Percentiles rank a stretch among this genome's conserved stretches.
These are phyloP conservation scores for Dinocampus coccinellae DNA, from an alignment of 2,888 invertebrate species.

Conservation along the genomic window DNA sequence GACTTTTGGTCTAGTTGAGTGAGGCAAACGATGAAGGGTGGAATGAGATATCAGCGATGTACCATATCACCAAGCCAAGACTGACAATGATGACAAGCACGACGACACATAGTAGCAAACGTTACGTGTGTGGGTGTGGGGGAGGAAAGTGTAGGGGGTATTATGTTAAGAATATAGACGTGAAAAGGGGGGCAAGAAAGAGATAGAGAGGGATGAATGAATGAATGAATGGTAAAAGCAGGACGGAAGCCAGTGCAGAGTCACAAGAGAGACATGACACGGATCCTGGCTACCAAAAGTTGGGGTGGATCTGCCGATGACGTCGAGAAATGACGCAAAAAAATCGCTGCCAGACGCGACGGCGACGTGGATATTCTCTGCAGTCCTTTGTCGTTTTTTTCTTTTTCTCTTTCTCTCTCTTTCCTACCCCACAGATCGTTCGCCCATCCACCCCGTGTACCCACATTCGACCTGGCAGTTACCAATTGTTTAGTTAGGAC, in stretches of 20 bases:
- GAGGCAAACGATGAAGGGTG: slow-evolving; percentile 27
- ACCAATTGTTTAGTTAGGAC: slow-evolving; percentile 36
- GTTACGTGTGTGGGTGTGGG: slow-evolving; percentile 30
- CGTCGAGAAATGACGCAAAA: slow-evolving; percentile 67
- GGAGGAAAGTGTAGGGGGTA: slow-evolving; percentile 18
- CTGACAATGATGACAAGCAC: slow-evolving; percentile 26
- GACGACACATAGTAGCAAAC: slow-evolving; percentile 31
- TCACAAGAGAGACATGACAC: slow-evolving; percentile 56
- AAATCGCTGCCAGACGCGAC: slow-evolving; percentile 63
- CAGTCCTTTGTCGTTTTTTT: background rate
- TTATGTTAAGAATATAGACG: slow-evolving; percentile 17
- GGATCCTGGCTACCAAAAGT: slow-evolving; percentile 53
- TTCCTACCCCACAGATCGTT: no score
- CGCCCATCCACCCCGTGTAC: background rate
- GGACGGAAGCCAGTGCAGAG: slow-evolving; percentile 41
- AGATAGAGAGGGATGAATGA: no score
- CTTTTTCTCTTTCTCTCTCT: no score
- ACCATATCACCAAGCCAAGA: background rate
- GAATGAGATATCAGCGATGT: slow-evolving; percentile 26
- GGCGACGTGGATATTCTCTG: slow-evolving; percentile 48
- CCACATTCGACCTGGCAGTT: slow-evolving; percentile 17
- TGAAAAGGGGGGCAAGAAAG: slow-evolving; percentile 20
- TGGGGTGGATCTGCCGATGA: slow-evolving; percentile 64
- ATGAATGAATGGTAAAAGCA: slow-evolving; percentile 8
- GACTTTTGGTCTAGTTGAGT: slow-evolving; percentile 39